Base-by-base conservation (phyloP, 1,140 invertebrate species). In the Dendrolimus punctatus region DNA sequence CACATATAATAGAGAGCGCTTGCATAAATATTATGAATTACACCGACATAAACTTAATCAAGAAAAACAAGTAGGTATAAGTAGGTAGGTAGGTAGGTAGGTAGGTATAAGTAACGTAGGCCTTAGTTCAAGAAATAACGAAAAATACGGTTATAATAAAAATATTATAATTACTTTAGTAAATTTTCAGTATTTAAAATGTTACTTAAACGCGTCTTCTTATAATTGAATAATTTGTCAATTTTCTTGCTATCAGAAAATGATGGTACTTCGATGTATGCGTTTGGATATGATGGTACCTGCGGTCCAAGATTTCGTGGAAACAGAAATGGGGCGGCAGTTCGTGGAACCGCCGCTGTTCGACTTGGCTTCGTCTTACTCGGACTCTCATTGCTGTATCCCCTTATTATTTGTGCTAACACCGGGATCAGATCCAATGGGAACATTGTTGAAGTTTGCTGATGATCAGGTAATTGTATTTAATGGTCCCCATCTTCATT, bases 371-470 rank as follows among this genome's bases (percentile, higher is more conserved):
- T 92, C 94, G 2, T 95, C 94, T 0, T 98, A 93, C 72, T 87
- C 87, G 0, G 96, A 98, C 75, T 98, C 96, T 0, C 92, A 95
- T 57, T 93, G 92, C 68, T 92, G 90, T 59, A 91, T 95, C 8
- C 97, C 97, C 0, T 76, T 99, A 37, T 91, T 99, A 64, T 98
- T 99, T 75, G 91, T 99, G 4, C 79, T 98, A 8, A 98, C 96
- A 4, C 95, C 97, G 6, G 96, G 97, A 6, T 94, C 95, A 6
- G 97, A 99, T 90, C 97, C 97, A 0, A 95, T 95, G 72, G 93
- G 94, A 5, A 90, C 94, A 4, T 70, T 96, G 10, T 80, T 96
- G 0, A 94, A 95, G 75, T 96, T 97, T 87, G 96, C 97, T 9
- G 96, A 98, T 60, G 95, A 98, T 78, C 92, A 95, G 74, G 87